These are phyloP conservation scores for Lates calcarifer DNA, from an alignment of 2,113 vertebrate species.

Conservation along the genomic window DNA sequence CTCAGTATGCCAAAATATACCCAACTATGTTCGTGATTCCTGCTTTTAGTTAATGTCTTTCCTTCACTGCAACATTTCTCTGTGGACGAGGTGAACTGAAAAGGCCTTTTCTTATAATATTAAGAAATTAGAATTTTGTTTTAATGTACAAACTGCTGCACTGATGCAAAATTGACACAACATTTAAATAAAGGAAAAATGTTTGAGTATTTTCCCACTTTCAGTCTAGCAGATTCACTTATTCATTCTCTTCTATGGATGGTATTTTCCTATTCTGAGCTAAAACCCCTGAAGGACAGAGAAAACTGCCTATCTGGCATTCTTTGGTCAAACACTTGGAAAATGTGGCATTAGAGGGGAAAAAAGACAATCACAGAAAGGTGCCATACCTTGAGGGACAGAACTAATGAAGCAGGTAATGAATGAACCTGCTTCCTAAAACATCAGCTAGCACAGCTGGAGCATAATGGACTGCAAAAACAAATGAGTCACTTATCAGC, in stretches of 20 bases:
- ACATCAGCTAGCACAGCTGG: constrained; percentile 73
- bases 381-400: constrained; percentile 68
- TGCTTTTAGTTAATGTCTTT: not conserved
- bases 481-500: constrained; percentile 65
- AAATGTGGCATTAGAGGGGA: constrained; percentile 40
- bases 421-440: constrained; percentile 67
- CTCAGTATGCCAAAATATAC: not conserved
- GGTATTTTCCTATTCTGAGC: constrained; percentile 43
- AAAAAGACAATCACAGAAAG: constrained; percentile 45
- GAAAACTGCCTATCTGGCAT: constrained; percentile 61
- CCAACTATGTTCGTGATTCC: not conserved
- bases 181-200: constrained; percentile 6
- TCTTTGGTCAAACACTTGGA: constrained; percentile 45
- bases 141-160: not conserved
- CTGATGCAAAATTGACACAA: not conserved
- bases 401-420: constrained; percentile 78
- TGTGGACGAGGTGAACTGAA: not conserved
- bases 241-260: constrained; percentile 19
- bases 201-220: not conserved
- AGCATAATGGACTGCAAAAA: constrained; percentile 69
- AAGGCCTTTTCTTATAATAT: not conserved
- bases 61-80: not conserved
- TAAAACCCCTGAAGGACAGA: constrained; percentile 41
- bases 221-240: constrained; percentile 38
- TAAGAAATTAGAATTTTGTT: not conserved